Evolutionary conservation across 2,888 invertebrate genomes (phyloP).

Genomic region (Syrphus vitripennis): DNA sequence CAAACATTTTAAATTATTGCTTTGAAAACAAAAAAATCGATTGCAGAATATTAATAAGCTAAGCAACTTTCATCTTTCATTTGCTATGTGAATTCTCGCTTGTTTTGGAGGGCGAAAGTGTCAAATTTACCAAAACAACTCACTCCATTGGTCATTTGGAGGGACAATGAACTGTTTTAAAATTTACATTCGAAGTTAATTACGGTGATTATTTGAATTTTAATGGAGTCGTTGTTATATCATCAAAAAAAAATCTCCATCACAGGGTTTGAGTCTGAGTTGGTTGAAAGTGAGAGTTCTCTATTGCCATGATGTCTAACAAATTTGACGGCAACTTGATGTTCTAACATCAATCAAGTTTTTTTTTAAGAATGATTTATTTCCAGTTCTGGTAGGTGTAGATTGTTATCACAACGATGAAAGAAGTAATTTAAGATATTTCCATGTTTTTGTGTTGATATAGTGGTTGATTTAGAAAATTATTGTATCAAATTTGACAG

Average conservation of each 20-base stretch:
- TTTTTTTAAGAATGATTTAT: conserved; percentile 1
- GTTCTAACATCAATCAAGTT: neutral
- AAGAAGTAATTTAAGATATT: neutral
- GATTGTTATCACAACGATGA: neutral
- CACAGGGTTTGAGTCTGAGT: neutral
- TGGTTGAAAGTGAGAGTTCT: conserved; percentile 21
- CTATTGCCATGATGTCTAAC: neutral
- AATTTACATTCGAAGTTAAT: conserved; percentile 10
- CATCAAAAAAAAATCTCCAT: neutral
- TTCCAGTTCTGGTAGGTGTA: neutral
- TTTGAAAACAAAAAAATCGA: conserved; percentile 6
- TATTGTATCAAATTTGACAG: neutral
- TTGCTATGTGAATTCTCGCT: neutral
- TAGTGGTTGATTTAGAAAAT: neutral
- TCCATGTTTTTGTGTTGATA: neutral
- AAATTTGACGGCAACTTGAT: neutral
- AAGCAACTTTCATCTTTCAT: conserved; percentile 10
- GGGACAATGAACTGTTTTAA: neutral
- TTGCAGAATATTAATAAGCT: conserved; percentile 5
- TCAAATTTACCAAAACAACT: neutral
- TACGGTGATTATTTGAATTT: conserved; percentile 7
- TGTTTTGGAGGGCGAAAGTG: neutral
- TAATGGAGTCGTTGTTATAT: neutral
- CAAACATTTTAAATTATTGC: neutral
- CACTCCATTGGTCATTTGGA: neutral